Evolutionary conservation across 2,888 invertebrate genomes (phyloP).

Genomic region (Dicyrtoma fusca): DNA sequence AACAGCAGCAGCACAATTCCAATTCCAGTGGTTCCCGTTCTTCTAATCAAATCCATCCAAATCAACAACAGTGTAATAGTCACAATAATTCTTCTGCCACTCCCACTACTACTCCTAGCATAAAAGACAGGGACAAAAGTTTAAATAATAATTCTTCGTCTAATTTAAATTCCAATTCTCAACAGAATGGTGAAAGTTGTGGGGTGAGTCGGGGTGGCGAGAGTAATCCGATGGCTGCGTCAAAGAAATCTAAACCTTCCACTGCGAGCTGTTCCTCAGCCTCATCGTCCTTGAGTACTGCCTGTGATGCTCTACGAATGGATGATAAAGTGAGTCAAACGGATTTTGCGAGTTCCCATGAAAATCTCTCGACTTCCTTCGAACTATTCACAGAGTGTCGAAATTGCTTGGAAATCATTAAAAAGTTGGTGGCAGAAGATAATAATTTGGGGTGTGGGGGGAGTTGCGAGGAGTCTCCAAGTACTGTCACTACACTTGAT

Average conservation of each 20-base stretch:
- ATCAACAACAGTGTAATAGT: background rate
- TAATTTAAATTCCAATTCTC: background rate
- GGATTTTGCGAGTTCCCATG: constrained; percentile 51
- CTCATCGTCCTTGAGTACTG: constrained; percentile 26
- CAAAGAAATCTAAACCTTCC: constrained; percentile 22
- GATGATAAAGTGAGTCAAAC: constrained; percentile 56
- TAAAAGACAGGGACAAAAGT: background rate
- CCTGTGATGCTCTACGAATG: constrained; percentile 28
- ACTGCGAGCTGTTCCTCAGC: constrained; percentile 25
- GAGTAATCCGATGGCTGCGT: too few species aligned
- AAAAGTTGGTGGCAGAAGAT: constrained; percentile 49
- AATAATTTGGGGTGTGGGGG: background rate
- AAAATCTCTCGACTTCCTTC: constrained; percentile 52
- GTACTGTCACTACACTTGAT: constrained; percentile 31
- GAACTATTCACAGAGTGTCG: constrained; percentile 54
- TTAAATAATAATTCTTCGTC: too few species aligned
- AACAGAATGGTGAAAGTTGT: too few species aligned
- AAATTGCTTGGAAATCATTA: constrained; percentile 55
- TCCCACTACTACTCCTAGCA: background rate
- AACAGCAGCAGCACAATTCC: background rate
- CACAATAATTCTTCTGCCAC: constrained; percentile 2
- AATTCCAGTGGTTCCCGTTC: background rate
- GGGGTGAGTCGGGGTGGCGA: too few species aligned
- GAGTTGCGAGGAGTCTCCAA: constrained; percentile 1
- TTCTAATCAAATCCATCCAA: background rate